Base-by-base conservation (phyloP, 2,888 invertebrate species). In the Dicyrtomina minuta region DNA sequence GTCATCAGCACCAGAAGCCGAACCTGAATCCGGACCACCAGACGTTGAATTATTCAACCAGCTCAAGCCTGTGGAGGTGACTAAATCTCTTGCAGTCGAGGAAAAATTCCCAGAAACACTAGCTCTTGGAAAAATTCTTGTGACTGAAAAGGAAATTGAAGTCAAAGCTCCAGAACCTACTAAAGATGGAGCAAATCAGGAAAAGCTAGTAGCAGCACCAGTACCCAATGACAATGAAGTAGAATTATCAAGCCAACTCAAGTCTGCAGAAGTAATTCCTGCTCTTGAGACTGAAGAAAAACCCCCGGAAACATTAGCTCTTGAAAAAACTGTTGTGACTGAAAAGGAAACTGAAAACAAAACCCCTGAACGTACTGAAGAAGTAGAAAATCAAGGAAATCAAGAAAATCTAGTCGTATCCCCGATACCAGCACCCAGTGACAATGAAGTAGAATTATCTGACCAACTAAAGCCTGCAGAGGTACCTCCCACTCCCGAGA, bases 31-130 rank as follows among this genome's bases (percentile, higher is more conserved):
- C 13, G 49, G 10, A 12, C 58, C 58, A 58, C 5, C 13, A 20
- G 49, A 49, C 4, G 27, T 49, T 33, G 26, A 62, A 44, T 27
- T 62, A 6, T 62, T 22, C 33, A 62, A 33, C 33, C 49, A 62
- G 0, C 20, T 62, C 2, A 62, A 62, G 33, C 62, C 62, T 4
- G 33, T 62, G 8, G 49, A 49, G 17, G 51, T 51, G 17, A 26
- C 44, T 6, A 46, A 26, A 13, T 1, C 62, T 12, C 10, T 62
- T 0, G 46, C 62, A 1, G 49, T 62, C n/a, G 62, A 62, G 4
- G 62, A 62, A 22, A 62, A 62, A 62, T 62, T 27, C 20, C 62
- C 62, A 1, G 49, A 62, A 13, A 27, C 15, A 17, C 27, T 62
- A 17, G 20, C 15, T 13, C 49, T 49, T 1, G 62, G 27, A 12